Evolutionary conservation across 2,797 vertebrate genomes (phyloP), one percentile per base, ranked within the genome.

Genomic region (Odontamblyopus lacepedii): DNA sequence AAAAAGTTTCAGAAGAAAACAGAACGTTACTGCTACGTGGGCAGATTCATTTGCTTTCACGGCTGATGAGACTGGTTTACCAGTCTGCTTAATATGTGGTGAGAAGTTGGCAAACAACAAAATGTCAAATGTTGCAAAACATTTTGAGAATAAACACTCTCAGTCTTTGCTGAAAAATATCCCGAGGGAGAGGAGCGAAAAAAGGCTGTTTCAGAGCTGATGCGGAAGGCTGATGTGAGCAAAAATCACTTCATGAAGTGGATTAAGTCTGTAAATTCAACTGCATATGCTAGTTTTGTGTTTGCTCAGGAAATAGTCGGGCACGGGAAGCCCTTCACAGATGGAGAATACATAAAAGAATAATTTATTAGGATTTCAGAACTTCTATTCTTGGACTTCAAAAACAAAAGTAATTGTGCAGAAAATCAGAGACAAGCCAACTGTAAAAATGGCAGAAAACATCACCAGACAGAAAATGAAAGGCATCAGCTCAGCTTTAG

Each of bases 381-480:
- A 12, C 35, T 44, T 3, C 38, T 66, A 35, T 35, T 35, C 6
- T 5, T 6, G 32, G 32, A 35, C 32, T 35, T 35, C 5, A 66
- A 66, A 51, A 66, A 66, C 44, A 50, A 66, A 7, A 3, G 64
- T 51, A 30, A 51, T 66, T 29, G 27, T 51, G 15, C 64, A 29
- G 27, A 51, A 66, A 66, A 66, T 66, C 16, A 50, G 13, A 65
- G 5, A 73, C 71, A 23, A 23, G 41, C 77, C 68, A 35, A 50
- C 62, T 57, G 71, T 71, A 35, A 75, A 71, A 75, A 75, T 70
- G 63, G 38, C 38, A 73, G 29, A 12, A n/a, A 29, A 73, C 29
- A 73, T 73, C 71, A 73, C 73, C 19, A 27, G 11, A 26, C 51
- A 66, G 63, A 63, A 73, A 61, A 73, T 57, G 6, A 57, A 73